Evolutionary conservation across 2,113 vertebrate species (phyloP), one percentile per base, ranked within the genome.

Genomic region (Heterotilapia buettikoferi): DNA sequence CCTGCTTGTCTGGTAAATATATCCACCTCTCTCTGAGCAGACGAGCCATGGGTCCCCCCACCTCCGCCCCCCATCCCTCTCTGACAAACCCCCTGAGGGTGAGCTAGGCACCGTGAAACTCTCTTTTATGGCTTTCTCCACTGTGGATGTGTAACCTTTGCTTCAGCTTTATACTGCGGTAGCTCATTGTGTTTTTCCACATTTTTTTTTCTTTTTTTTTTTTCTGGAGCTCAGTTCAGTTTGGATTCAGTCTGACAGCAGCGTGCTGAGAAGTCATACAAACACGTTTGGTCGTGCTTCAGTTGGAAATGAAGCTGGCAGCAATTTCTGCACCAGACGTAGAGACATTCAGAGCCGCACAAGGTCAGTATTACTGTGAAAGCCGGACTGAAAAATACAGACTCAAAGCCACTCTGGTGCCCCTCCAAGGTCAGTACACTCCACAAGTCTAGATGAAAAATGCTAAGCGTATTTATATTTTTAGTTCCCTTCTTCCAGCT

Each of bases 1-100:
- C 79, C 78, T 50, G 83, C 84, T 78, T 89, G 92, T 92, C 90
- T 92, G 91, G 83, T 93, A 90, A 88, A 89, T 88, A 89, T 83
- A 92, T 90, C 88, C 86, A 86, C 90, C 86, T 89, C 52, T 78
- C 59, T 86, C 53, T 85, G 87, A 94, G 78, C 47, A 89, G 85
- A 76, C 16, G 6, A 86, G 66, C 66, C 21, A 1, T 56, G 21
- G 11, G 24, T 24, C 45, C 45, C 53, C 38, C 76, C 50, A 29
- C 6, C 43, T 3, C 18, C 29, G 4, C 73, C 24, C 43, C 13
- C 71, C 31, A 33, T 36, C 82, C 50, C 84, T 85, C 78, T 26
- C 88, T 61, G 71, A 85, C 85, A 90, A 80, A 78, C 73, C 89
- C 87, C 90, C 80, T 2, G 79, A 88, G 86, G 85, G 63, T n/a